These are phyloP conservation scores for Orthonyx spaldingii DNA, from an alignment of 2,113 vertebrate species.

Conservation along the genomic window DNA sequence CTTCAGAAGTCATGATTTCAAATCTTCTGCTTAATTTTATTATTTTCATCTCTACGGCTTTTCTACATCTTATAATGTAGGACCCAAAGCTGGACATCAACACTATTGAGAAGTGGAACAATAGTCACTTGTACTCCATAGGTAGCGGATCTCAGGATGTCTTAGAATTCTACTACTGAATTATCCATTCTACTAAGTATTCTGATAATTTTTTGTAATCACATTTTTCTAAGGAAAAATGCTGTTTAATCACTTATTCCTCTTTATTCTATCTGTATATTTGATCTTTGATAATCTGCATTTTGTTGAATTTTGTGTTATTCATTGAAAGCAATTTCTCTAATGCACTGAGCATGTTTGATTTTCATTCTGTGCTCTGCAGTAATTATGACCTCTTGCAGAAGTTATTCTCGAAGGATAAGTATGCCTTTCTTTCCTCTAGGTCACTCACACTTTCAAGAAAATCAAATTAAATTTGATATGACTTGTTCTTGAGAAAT, in stretches of 20 bases:
- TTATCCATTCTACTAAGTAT: neutral
- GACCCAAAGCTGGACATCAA: neutral
- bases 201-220: neutral
- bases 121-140: accelerated
- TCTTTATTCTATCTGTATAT: neutral
- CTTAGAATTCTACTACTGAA: neutral
- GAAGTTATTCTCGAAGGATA: neutral
- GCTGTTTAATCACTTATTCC: neutral
- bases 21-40: neutral
- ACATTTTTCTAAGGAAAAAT: neutral
- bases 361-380: neutral
- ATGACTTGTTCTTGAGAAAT: neutral
- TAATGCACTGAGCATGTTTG: neutral
- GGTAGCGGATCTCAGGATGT: neutral
- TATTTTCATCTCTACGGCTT: neutral
- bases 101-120: neutral
- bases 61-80: neutral
- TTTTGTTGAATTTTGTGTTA: neutral
- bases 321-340: neutral
- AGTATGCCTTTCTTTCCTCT: neutral
- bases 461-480: neutral
- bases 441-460: neutral
- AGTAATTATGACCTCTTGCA: neutral
- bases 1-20: neutral
- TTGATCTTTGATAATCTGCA: neutral